A percentile compares a stretch with the other conserved stretches of the same genome.
Evolutionary conservation across 1,140 invertebrate genomes (phyloP).

Genomic region (Papilio machaon): DNA sequence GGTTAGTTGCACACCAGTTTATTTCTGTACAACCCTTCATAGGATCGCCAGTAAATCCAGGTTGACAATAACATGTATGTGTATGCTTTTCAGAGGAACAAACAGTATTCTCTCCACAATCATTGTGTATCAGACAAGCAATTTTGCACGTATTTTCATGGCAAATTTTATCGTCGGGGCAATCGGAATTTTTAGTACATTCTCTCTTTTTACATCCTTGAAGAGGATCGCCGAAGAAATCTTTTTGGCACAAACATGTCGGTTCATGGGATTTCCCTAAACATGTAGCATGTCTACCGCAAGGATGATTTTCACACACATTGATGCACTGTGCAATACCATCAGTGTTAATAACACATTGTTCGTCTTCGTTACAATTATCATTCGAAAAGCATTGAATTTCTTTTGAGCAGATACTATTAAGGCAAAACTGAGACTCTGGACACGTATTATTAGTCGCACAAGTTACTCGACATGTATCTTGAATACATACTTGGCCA

Average conservation of each 20-base stretch:
- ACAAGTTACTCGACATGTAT: conserved; percentile 91
- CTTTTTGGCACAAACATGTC: conserved; percentile 88
- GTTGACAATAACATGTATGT: conserved; percentile 91
- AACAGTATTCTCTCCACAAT: conserved; percentile 91
- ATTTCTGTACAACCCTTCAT: conserved; percentile 87
- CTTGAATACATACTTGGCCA: conserved; percentile 91
- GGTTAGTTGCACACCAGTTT: conserved; percentile 89
- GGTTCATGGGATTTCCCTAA: conserved; percentile 86
- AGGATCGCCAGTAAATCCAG: conserved; percentile 92
- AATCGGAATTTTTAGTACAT: conserved; percentile 87
- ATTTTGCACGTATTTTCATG: conserved; percentile 91
- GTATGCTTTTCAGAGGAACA: conserved; percentile 91
- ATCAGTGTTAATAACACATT: conserved; percentile 80
- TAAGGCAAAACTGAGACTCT: conserved; percentile 90
- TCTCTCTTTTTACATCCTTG: conserved; percentile 90
- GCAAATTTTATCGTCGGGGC: conserved; percentile 91
- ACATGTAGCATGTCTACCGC: conserved; percentile 92
- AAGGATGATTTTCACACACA: conserved; percentile 87
- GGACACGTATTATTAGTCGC: conserved; percentile 89
- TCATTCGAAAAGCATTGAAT: conserved; percentile 86
- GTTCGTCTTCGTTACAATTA: conserved; percentile 85
- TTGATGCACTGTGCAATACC: conserved; percentile 88
- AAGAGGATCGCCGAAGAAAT: conserved; percentile 90
- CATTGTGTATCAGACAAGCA: conserved; percentile 90
- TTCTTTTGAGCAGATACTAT: conserved; percentile 92